These are phyloP conservation scores for Sturnira hondurensis DNA, from an alignment of 2,113 vertebrate genomes.

Conservation along the genomic window DNA sequence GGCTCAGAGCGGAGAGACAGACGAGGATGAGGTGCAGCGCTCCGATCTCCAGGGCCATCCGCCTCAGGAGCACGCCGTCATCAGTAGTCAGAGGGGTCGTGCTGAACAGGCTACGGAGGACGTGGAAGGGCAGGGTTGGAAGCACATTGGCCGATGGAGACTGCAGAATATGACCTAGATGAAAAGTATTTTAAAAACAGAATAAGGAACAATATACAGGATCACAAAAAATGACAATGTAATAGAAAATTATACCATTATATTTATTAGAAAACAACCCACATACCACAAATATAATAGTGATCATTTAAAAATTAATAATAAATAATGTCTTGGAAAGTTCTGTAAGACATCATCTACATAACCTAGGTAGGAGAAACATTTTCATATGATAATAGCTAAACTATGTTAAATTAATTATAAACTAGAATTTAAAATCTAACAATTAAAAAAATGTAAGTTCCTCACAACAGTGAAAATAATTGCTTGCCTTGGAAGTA, in stretches of 20 bases:
- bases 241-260: background rate
- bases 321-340: background rate
- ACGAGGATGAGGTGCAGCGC: conserved; percentile 97
- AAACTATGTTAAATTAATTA: background rate
- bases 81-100: conserved; percentile 94
- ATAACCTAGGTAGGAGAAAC: background rate
- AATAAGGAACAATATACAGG: background rate
- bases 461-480: background rate
- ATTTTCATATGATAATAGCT: background rate
- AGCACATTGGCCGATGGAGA: conserved; percentile 97
- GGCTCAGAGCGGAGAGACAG: conserved; percentile 97
- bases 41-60: conserved; percentile 98
- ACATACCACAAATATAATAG: background rate
- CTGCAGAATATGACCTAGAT: conserved; percentile 95
- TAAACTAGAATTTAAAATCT: background rate
- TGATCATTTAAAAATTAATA: background rate
- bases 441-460: background rate
- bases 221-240: background rate
- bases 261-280: background rate
- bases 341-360: background rate
- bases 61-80: conserved; percentile 92
- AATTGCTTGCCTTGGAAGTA: background rate
- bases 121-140: conserved; percentile 97
- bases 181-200: conserved; percentile 24
- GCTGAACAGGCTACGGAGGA: conserved; percentile 93